Evolutionary conservation across 35 echinoderm and acorn worm species (phyloP).

Genomic region (Ptychodera flava): DNA sequence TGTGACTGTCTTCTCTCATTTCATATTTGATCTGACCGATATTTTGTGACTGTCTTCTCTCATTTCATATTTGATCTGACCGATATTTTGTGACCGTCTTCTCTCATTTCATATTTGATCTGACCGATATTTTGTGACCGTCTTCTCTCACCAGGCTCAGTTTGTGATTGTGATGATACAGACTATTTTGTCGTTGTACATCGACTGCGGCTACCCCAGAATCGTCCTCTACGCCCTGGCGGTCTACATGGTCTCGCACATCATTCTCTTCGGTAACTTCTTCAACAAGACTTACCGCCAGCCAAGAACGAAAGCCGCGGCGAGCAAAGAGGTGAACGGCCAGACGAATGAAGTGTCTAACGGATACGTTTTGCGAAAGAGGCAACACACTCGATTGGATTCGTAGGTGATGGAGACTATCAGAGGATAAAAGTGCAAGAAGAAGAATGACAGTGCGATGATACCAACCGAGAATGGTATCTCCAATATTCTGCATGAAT

Average conservation of each 20-base stretch:
- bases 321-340: not conserved
- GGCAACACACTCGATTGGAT: not conserved
- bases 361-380: not conserved
- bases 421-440: not conserved
- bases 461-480: too few relatives aligned
- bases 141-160: not conserved
- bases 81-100: too few relatives aligned
- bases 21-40: too few relatives aligned
- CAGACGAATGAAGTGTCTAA: not conserved
- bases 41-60: too few relatives aligned
- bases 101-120: too few relatives aligned
- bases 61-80: too few relatives aligned
- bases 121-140: too few relatives aligned
- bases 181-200: not conserved
- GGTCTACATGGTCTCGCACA: slow-evolving; percentile 74
- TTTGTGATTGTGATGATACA: slow-evolving; percentile 1
- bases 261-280: slow-evolving; percentile 96
- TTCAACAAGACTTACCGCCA: slow-evolving; percentile 33
- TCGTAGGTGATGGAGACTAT: not conserved
- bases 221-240: slow-evolving; percentile 54
- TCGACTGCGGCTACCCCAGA: not conserved
- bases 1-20: too few relatives aligned
- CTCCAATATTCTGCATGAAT: too few relatives aligned
- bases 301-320: not conserved
- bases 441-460: not conserved